These are phyloP conservation scores for Numida meleagris DNA, from an alignment of 2,113 vertebrate species.

Conservation along the genomic window DNA sequence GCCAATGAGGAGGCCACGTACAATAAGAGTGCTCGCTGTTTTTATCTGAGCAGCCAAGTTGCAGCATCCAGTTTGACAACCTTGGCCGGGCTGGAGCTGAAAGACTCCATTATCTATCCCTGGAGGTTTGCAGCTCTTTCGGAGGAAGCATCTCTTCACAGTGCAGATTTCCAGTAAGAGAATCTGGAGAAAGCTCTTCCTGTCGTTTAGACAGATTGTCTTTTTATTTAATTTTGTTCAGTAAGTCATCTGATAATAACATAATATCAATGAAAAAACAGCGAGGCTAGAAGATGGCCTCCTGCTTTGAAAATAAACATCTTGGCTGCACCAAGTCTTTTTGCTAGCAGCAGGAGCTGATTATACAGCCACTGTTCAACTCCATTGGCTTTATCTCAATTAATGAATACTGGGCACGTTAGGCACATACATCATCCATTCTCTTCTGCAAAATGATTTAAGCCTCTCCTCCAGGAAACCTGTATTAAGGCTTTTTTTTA, in stretches of 20 bases:
- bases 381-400: conserved; percentile 43
- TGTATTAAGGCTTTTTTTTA: not conserved
- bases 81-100: not conserved
- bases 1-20: not conserved
- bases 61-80: not conserved
- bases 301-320: conserved; percentile 64
- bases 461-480: not conserved
- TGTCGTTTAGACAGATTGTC: conserved; percentile 1
- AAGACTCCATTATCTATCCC: not conserved
- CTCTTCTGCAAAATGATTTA: conserved; percentile 35
- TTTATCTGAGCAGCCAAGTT: not conserved
- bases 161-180: not conserved
- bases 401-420: conserved; percentile 39
- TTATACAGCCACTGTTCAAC: conserved; percentile 44
- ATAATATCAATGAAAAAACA: conserved; percentile 2
- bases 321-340: conserved; percentile 36
- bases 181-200: not conserved
- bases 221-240: conserved; percentile 44
- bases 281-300: conserved; percentile 29
- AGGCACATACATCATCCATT: conserved; percentile 20
- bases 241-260: conserved; percentile 44
- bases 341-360: conserved; percentile 40
- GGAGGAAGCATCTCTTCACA: not conserved
- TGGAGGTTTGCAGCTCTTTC: not conserved
- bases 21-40: not conserved